Evolutionary conservation across 2,797 vertebrate genomes (phyloP), one percentile per base, ranked within the genome.

Genomic region (Lycodopsis pacificus): DNA sequence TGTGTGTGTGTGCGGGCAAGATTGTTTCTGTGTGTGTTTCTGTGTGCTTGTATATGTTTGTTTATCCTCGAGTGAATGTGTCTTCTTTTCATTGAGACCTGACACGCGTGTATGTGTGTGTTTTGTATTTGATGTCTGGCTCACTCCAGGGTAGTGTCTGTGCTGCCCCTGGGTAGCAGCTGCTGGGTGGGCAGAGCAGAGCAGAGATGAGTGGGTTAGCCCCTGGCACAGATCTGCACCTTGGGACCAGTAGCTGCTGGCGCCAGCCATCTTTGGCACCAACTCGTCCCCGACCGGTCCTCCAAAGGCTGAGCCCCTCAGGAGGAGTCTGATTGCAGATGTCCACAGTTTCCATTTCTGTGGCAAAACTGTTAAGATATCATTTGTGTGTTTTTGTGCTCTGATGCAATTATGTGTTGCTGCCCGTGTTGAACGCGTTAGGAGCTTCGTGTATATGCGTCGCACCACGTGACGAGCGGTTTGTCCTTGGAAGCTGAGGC

Each of bases 211-310:
- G 80, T 91, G 81, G 80, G 83, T 89, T 91, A 86, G 90, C 90
- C 89, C 69, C 86, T 91, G 92, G 91, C 90, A 90, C 76, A 83
- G 67, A 88, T 84, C 77, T 77, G 85, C 71, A 89, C 88, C 90
- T 61, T 40, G 91, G 92, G 92, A 93, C 84, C 71, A 69, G 64
- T 83, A 81, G 87, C 90, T 87, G 87, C 83, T 86, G 90, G 91
- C 91, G 84, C 90, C 90, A 83, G 88, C 72, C 83, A 53, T 91
- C 82, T 88, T 80, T 92, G 92, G 91, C 90, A 80, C 82, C 74
- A 15, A 36, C 75, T 73, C n/a, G 27, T 90, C 85, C 72, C 73
- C 15, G 36, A 14, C 62, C 38, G 71, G 56, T 87, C 76, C 82
- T 84, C 84, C 63, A 76, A 67, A 86, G 87, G 82, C 81, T 49